Conservation (phyloP, 1,140 invertebrate genomes). For the Hylaeus anthracinus region DNA sequence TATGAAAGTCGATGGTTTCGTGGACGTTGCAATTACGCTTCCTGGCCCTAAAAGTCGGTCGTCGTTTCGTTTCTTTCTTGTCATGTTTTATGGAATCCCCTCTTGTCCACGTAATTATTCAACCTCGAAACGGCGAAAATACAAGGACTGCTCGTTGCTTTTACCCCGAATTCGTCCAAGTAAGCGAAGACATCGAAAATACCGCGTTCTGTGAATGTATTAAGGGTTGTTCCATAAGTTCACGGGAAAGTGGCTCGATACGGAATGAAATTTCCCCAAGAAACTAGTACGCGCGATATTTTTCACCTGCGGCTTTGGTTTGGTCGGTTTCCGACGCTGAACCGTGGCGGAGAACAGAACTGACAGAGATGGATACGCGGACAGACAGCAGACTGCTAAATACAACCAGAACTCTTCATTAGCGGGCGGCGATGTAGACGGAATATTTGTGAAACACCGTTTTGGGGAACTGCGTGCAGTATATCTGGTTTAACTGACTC, state of each 20-base stretch:
- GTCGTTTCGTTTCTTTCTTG: neutral
- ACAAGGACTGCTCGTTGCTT: neutral
- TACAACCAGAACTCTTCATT: constrained; percentile 20
- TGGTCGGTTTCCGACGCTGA: too few species aligned
- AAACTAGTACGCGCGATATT: neutral
- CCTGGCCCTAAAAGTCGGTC: neutral
- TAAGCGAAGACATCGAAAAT: neutral
- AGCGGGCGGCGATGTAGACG: neutral
- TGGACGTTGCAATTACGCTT: constrained; percentile 52
- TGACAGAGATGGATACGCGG: constrained; percentile 13
- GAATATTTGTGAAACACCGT: neutral
- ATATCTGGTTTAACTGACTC: neutral
- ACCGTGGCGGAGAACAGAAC: too few species aligned
- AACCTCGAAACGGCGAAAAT: neutral
- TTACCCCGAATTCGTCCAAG: too few species aligned
- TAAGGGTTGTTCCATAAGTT: too few species aligned
- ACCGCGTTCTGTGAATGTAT: neutral
- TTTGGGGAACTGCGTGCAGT: neutral
- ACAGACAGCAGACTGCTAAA: constrained; percentile 6
- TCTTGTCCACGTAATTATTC: neutral
- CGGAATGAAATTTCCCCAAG: neutral
- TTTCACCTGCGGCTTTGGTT: constrained; percentile 5
- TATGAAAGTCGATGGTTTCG: constrained; percentile 37
- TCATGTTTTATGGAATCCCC: neutral
- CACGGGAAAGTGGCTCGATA: too few species aligned